phyloP scores from a whole-genome alignment of 2,797 vertebrate genomes.

The Avahi laniger region DNA sequence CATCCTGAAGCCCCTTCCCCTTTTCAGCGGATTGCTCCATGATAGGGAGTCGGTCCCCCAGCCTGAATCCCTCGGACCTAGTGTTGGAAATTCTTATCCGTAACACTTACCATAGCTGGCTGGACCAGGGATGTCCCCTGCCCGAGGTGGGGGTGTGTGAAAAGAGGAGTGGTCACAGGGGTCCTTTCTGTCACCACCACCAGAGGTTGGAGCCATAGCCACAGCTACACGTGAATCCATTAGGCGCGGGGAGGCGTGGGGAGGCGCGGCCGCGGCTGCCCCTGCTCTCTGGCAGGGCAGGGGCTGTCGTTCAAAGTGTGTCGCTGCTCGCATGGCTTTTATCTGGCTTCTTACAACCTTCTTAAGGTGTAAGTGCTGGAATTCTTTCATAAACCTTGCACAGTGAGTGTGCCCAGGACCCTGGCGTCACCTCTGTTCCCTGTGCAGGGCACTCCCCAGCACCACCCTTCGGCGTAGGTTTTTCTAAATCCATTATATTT shows the following conservation, averaged over 20 bases:
- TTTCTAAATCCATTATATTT: background rate
- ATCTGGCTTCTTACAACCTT: background rate
- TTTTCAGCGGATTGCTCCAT: background rate
- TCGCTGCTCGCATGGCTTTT: background rate
- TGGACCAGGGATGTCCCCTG: background rate
- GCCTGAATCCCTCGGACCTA: background rate
- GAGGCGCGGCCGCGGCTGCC: background rate
- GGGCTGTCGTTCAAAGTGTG: background rate
- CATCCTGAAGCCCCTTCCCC: background rate
- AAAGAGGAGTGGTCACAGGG: too few species aligned
- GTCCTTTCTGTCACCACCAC: background rate
- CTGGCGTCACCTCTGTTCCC: background rate
- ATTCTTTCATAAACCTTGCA: background rate
- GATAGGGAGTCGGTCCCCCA: background rate
- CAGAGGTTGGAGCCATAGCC: background rate
- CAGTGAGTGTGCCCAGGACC: background rate
- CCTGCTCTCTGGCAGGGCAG: background rate
- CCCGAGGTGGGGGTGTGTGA: too few species aligned
- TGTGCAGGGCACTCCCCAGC: background rate
- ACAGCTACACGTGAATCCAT: background rate
- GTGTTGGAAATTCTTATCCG: background rate
- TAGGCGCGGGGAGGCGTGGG: accelerated
- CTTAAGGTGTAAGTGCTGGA: background rate
- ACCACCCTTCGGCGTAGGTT: background rate
- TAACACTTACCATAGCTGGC: background rate